Base-by-base conservation (phyloP, 2,888 invertebrate genomes). In the Lasioglossum calceatum region DNA sequence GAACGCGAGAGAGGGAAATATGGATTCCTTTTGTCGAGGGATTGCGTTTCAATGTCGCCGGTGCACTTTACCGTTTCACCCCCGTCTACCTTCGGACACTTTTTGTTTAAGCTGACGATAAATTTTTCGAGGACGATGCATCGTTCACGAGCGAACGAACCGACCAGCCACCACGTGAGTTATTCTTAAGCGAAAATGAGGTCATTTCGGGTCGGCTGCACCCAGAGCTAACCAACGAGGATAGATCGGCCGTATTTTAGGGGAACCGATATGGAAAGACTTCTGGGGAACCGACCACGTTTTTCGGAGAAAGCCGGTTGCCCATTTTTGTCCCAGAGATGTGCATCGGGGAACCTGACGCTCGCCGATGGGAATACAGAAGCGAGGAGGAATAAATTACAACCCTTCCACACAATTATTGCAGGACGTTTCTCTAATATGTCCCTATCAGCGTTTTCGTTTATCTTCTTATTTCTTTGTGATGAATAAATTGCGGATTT, bases 151-250 rank as follows among this genome's bases (percentile, higher is more conserved):
- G 32, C n/a, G 12, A 54, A 54, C 39, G 32, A 58, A 58, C 77
- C 72, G 54, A 32, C 67, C 50, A 44, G 91, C 92, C 89, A 88
- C 64, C 27, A 86, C 91, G 90, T 92, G 91, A 92, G 94, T 92
- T 94, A 94, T 93, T 93, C 93, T 90, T 86, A 91, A 89, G 85
- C 82, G 90, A 82, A 92, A 94, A 94, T 93, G 94, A 93, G 94
- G 94, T 94, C 93, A 93, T 92, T 90, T 91, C 80, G 90, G 91
- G 92, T 93, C 92, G 91, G 85, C 82, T 90, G 84, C 86, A 81
- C 88, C 89, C 89, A 89, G 86, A 74, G 76, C 85, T n/a, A 85
- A 86, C 78, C 84, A 82, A 75, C 84, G 77, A 76, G 84, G 76
- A 89, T 90, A 88, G 81, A 89, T 87, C 86, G 74, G 12, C 78